Conservation (phyloP, 2,888 invertebrate species). For the Dicyrtoma fusca region DNA sequence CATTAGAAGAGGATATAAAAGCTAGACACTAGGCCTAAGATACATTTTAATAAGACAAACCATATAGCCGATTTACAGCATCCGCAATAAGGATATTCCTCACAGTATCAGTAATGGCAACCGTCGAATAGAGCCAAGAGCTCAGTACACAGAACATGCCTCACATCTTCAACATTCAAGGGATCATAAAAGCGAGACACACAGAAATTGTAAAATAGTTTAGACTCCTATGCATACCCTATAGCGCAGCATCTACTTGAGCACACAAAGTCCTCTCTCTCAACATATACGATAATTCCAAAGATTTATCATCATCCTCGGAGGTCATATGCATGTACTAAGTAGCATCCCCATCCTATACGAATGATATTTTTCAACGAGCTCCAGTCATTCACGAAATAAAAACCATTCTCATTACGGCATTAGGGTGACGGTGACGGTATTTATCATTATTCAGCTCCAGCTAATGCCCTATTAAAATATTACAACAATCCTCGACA, state of each 20-base stretch:
- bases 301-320: constrained; percentile 19
- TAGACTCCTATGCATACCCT: background rate
- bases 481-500: constrained; percentile 14
- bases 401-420: constrained; percentile 35
- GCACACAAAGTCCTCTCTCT: constrained; percentile 17
- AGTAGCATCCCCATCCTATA: background rate
- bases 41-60: constrained; percentile 55
- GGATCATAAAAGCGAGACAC: constrained; percentile 8
- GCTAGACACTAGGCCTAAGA: constrained; percentile 47
- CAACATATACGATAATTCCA: constrained; percentile 23
- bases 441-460: background rate
- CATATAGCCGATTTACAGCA: constrained; percentile 51
- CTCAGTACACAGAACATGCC: constrained; percentile 2
- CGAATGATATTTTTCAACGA: background rate
- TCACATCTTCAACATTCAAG: constrained; percentile 2
- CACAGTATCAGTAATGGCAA: constrained; percentile 16
- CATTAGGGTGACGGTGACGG: no score
- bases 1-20: constrained; percentile 49
- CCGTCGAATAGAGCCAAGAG: background rate
- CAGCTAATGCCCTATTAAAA: constrained; percentile 19
- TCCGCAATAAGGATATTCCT: constrained; percentile 47
- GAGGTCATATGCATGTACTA: constrained; percentile 7
- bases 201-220: constrained; percentile 23
- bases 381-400: constrained; percentile 13
- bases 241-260: constrained; percentile 14